Conservation (phyloP, 2,797 vertebrate species). For the Botia kubotai region DNA sequence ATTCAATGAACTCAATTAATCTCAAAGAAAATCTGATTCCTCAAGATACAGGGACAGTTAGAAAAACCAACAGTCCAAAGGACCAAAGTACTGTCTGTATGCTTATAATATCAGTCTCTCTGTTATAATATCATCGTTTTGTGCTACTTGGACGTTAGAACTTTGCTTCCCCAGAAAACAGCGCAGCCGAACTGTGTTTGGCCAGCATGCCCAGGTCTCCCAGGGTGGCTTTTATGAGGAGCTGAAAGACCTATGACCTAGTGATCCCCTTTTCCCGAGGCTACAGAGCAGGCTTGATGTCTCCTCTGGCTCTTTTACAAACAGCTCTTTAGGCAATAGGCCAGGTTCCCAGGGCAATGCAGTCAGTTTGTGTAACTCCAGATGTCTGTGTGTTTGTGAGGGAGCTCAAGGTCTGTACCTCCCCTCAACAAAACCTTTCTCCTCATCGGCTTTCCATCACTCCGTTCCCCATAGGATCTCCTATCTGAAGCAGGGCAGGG, state of each 20-base stretch:
- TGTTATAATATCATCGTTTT: slow-evolving; percentile 16
- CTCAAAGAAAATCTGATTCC: not conserved
- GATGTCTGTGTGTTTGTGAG: slow-evolving; percentile 64
- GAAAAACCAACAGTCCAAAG: not conserved
- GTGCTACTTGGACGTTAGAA: slow-evolving; percentile 21
- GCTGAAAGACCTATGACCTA: slow-evolving; percentile 51
- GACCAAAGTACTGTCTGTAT: not conserved
- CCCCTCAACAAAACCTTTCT: slow-evolving; percentile 26
- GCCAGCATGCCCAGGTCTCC: slow-evolving; percentile 40
- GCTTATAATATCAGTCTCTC: slow-evolving; percentile 24
- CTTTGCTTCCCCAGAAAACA: slow-evolving; percentile 24
- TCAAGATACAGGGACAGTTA: not conserved
- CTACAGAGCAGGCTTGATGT: slow-evolving; percentile 28
- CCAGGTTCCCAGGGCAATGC: slow-evolving; percentile 62
- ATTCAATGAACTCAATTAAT: not conserved
- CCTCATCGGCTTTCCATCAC: slow-evolving; percentile 40
- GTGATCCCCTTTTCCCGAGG: slow-evolving; percentile 40
- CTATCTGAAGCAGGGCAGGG: slow-evolving; percentile 19
- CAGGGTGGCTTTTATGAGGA: slow-evolving; percentile 46
- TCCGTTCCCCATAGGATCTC: slow-evolving; percentile 36
- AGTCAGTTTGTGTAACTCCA: slow-evolving; percentile 63
- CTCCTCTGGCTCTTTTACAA: slow-evolving; percentile 50
- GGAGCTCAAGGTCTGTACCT: slow-evolving; percentile 45
- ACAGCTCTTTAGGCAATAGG: slow-evolving; percentile 51
- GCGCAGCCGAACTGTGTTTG: slow-evolving; percentile 33